Conservation (phyloP, 2,113 vertebrate genomes). For the Anseranas semipalmata region DNA sequence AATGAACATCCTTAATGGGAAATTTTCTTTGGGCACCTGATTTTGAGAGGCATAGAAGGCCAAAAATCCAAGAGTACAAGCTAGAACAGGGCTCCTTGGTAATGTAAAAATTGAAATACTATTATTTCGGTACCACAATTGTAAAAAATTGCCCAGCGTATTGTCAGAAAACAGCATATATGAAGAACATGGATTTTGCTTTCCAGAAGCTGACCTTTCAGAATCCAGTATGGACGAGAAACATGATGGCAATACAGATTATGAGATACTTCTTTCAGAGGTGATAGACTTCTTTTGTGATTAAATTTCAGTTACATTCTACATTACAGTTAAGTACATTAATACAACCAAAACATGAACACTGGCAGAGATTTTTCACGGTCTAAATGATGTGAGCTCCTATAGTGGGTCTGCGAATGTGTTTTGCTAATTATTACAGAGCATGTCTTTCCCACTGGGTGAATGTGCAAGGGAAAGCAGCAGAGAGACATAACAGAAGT, state of each 20-base stretch:
- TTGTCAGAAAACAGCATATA: background rate
- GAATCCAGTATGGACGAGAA: background rate
- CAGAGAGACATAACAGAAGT: background rate
- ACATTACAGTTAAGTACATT: background rate
- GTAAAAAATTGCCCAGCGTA: background rate
- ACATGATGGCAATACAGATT: background rate
- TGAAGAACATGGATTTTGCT: background rate
- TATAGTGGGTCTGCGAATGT: background rate
- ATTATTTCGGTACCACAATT: background rate
- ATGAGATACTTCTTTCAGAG: background rate
- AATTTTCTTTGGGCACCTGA: background rate
- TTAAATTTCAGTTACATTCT: background rate
- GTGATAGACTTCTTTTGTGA: background rate
- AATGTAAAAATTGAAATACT: background rate
- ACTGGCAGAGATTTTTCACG: background rate
- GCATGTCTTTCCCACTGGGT: background rate
- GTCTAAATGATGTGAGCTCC: background rate
- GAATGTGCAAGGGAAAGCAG: background rate
- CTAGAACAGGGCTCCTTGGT: background rate
- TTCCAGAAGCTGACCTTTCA: background rate
- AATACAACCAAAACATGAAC: background rate
- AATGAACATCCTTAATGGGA: background rate
- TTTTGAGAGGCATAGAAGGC: background rate
- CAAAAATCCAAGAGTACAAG: background rate
- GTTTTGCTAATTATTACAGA: background rate